A percentile compares a stretch with the other conserved stretches of the same genome.
Evolutionary conservation across 2,113 vertebrate genomes (phyloP).

Genomic region (Thamnaconus septentrionalis): DNA sequence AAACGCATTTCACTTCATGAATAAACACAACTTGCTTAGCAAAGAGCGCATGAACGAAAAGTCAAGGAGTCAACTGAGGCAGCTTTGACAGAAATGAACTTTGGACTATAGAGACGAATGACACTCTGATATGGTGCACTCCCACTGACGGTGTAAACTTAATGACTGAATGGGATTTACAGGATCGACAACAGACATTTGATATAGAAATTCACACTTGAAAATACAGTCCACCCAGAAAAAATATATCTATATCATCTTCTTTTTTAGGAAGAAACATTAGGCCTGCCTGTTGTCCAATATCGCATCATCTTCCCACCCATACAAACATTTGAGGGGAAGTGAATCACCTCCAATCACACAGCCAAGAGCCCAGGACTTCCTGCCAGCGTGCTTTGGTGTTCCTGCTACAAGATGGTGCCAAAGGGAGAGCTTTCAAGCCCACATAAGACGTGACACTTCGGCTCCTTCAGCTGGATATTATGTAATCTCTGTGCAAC

Average conservation of each 20-base stretch:
- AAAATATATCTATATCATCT: too few relatives aligned
- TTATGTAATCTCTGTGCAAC: slow-evolving; percentile 50
- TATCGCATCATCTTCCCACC: slow-evolving; percentile 34
- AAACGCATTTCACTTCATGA: slow-evolving; percentile 10
- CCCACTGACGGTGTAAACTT: too few relatives aligned
- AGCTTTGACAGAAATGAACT: slow-evolving; percentile 47
- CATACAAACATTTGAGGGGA: slow-evolving; percentile 46
- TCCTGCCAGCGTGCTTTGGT: slow-evolving; percentile 40
- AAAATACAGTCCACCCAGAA: too few relatives aligned
- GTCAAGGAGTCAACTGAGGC: slow-evolving; percentile 19
- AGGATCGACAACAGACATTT: too few relatives aligned
- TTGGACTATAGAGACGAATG: slow-evolving; percentile 61
- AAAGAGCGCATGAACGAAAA: slow-evolving; percentile 14
- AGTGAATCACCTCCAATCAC: slow-evolving; percentile 55
- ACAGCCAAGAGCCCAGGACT: slow-evolving; percentile 25
- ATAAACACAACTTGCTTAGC: slow-evolving; percentile 15
- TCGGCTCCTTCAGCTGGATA: slow-evolving; percentile 34
- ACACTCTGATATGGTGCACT: slow-evolving; percentile 30
- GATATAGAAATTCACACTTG: too few relatives aligned
- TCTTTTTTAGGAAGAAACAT: slow-evolving; percentile 2
- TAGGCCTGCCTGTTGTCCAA: slow-evolving; percentile 41
- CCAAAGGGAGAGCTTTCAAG: slow-evolving; percentile 48
- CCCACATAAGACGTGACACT: slow-evolving; percentile 53
- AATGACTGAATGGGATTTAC: too few relatives aligned
- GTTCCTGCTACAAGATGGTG: slow-evolving; percentile 38